Conservation (phyloP, 2,888 invertebrate genomes). For the Eumacrocentrus americanus region DNA sequence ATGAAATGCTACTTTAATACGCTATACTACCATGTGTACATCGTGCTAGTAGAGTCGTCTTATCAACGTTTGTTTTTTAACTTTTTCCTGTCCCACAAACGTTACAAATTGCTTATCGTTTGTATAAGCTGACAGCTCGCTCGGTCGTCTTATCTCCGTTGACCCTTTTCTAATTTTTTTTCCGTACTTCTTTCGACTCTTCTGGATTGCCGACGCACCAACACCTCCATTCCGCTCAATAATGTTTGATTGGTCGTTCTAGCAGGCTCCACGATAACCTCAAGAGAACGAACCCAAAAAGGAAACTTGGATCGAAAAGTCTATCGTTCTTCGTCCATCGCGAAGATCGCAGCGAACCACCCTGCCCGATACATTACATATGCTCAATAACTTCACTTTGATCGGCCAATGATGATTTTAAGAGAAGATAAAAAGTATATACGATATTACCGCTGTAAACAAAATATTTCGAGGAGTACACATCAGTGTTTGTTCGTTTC, state of each 20-base stretch:
- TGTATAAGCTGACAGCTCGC: conserved; percentile 44
- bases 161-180: conserved; percentile 48
- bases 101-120: conserved; percentile 60
- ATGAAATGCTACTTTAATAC: conserved; percentile 5
- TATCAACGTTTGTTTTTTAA: conserved; percentile 36
- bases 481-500: too few species aligned
- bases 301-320: too few species aligned
- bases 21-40: conserved; percentile 30
- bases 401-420: too few species aligned
- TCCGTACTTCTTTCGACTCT: conserved; percentile 12
- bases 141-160: conserved; percentile 49
- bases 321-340: too few species aligned
- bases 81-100: conserved; percentile 35
- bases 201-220: not conserved
- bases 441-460: too few species aligned
- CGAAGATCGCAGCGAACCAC: too few species aligned
- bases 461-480: too few species aligned
- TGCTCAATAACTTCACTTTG: too few species aligned
- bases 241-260: not conserved
- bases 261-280: too few species aligned
- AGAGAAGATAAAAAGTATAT: too few species aligned
- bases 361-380: too few species aligned
- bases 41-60: conserved; percentile 6
- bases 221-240: conserved; percentile 20
- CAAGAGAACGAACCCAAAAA: too few species aligned